Evolutionary conservation across 23 tunicate genomes (phyloP), one percentile per base, ranked within the genome.

Genomic region (Trididemnum clinides): DNA sequence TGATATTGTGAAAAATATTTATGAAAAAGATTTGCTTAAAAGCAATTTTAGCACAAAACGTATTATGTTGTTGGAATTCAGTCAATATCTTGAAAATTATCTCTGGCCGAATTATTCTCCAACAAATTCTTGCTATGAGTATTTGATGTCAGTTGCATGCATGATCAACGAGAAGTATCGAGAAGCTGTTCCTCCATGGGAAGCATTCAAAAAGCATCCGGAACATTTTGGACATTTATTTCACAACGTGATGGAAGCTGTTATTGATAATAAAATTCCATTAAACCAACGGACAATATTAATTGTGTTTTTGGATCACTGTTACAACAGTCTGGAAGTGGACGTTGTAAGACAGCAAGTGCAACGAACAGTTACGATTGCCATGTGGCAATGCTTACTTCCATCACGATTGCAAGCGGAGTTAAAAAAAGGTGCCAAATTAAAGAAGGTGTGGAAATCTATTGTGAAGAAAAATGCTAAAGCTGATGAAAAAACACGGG

Each of bases 161-260:
- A 91, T 96, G 93, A 88, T 96, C 33, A 96, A 96, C 72, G 97
- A 88, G 29, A 96, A 96, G 38, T 82, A 72, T 33, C 83, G 95
- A 18, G 95, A 96, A 71, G 88, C 90, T 29, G 99, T 96, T 54
- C 90, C 97, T 0, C 97, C 99, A 0, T 96, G 99, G 99, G 99
- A 88, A 30, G 82, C 39, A 37, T 88, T 96, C 50, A 91, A 87
- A 35, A 54, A 96, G 21, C 50, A 72, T 15, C 91, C 99, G 0
- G 77, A 92, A 23, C 84, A 87, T 54, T 96, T 96, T 88, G 88
- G 77, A 0, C 51, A 77, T 33, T 84, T 96, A 0, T 96, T 96
- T 63, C 70, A 88, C 27, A 21, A 39, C 26, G 97, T 97, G 21
- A 88, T 97, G 97, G 82, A 90, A 50, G 34, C 82, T 29, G 66